Base-by-base conservation (phyloP, 1,140 invertebrate genomes). In the Carcinoscorpius rotundicauda region DNA sequence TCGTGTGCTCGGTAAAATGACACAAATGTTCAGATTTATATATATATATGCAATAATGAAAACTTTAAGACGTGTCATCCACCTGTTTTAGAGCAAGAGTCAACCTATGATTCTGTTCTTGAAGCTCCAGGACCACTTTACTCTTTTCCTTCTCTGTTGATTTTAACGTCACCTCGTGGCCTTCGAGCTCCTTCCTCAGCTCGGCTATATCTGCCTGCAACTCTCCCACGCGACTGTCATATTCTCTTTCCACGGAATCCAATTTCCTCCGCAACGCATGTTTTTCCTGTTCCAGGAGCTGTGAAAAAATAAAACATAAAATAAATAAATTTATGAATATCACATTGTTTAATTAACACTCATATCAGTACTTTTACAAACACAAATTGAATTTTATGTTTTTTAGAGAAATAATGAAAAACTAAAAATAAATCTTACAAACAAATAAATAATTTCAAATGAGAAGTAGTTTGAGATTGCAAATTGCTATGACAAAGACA, bases 251-350 rank as follows among this genome's bases (percentile, higher is more conserved):
- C 8, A 86, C 84, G 9, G 88, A 85, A 63, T 91, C 87, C 70
- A 97, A 77, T 73, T 89, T 88, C 52, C 92, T 82, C 58, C 88
- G 81, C 6, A 97, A 79, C 8, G 88, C 81, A 76, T 97, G 89
- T 71, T 92, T 88, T 77, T 97, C 92, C 79, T 97, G 93, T 78
- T 96, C 91, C 75, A 97, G 82, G 74, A 87, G 84, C 93, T 97
- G 81, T 11, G 81, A 77, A 69, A 74, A 59, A 51, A 66, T 68
- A 57, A 61, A 66, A 49, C 60, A 4, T 3, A 56, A 57, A 57
- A 10, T 57, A 10, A 11, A 57, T 5, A 57, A 57, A 4, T 57
- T 29, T 29, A 5, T 10, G 3, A 57, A 57, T 29, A 29, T 29
- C 29, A 29, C 29, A 29, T 29, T 29, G 29, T 29, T 29, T 29